Base-by-base conservation (phyloP, 2,888 invertebrate genomes). In the Tetragonula carbonaria region DNA sequence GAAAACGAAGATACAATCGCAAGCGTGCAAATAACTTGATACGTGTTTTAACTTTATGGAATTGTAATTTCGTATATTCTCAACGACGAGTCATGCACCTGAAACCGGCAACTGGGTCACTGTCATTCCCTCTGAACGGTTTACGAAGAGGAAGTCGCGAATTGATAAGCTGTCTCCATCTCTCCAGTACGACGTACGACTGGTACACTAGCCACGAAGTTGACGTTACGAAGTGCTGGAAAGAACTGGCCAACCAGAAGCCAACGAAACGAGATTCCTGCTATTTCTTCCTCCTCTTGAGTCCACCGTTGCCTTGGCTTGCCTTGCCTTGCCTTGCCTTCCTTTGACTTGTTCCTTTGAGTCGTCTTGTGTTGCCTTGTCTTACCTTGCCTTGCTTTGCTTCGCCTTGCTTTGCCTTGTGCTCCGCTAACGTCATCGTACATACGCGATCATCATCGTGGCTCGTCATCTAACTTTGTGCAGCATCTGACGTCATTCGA, bases 51-150 rank as follows among this genome's bases (percentile, higher is more conserved):
- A 16, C 51, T 21, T 23, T n/a, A 18, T 14, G 23, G 13, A 23
- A 45, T n/a, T 16, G 13, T 6, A 65, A 71, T 21, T 81, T 73
- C 33, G n/a, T 23, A 21, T 16, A 18, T 33, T 38, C 55, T 45
- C 21, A 23, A 18, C 11, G 23, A 13, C 4, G 18, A 23, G 45
- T 18, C 45, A 57, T 33, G 72, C 53, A 74, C 90, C 89, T 90
- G 90, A 87, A 87, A 88, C 81, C 88, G 88, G 87, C 85, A 92
- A 93, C 87, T 93, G 86, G 93, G 93, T 93, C 93, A 93, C 92
- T 93, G 92, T 92, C 93, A 88, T 90, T 80, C 76, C 78, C 66
- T 73, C 33, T 33, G 59, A 82, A 70, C 53, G 81, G 72, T 76
- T 59, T 65, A 45, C 67, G 70, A 76, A 57, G 55, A 76, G 84